Conservation (phyloP, 2,113 vertebrate species). For the Gymnorhina tibicen region DNA sequence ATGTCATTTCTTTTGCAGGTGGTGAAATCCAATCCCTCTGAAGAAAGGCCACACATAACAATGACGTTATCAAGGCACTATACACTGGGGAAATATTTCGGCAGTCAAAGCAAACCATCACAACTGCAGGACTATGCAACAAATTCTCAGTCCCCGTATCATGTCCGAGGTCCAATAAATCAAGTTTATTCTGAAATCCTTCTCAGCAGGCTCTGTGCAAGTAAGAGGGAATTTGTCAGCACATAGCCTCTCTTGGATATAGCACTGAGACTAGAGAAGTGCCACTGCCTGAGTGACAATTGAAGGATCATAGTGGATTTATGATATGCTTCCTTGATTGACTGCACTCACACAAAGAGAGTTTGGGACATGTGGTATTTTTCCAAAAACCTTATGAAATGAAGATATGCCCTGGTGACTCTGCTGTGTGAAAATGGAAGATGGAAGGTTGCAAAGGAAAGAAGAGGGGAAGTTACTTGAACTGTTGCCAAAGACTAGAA, state of each 20-base stretch:
- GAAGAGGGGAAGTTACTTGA: conserved; percentile 39
- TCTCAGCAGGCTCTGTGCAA: conserved; percentile 87
- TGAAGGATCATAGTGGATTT: background rate
- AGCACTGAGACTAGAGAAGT: background rate
- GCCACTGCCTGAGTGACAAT: background rate
- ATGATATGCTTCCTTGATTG: background rate
- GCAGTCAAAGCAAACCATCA: conserved; percentile 48
- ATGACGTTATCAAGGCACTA: conserved; percentile 70
- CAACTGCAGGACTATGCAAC: conserved; percentile 44
- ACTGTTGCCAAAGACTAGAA: conserved; percentile 44
- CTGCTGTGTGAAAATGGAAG: conserved; percentile 40
- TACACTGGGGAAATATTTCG: conserved; percentile 60
- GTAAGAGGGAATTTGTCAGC: conserved; percentile 7
- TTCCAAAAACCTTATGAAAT: conserved; percentile 29
- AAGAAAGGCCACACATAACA: conserved; percentile 64
- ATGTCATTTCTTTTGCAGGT: conserved; percentile 77
- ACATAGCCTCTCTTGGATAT: background rate
- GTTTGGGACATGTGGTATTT: background rate
- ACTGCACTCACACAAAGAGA: background rate
- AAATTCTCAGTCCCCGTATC: conserved; percentile 78
- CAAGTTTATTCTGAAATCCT: conserved; percentile 95
- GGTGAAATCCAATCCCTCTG: conserved; percentile 77
- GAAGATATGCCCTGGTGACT: conserved; percentile 3
- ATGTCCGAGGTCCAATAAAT: conserved; percentile 89
- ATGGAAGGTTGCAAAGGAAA: background rate